Conservation (phyloP, 2,797 vertebrate genomes). For the Hoplostethus mediterraneus region DNA sequence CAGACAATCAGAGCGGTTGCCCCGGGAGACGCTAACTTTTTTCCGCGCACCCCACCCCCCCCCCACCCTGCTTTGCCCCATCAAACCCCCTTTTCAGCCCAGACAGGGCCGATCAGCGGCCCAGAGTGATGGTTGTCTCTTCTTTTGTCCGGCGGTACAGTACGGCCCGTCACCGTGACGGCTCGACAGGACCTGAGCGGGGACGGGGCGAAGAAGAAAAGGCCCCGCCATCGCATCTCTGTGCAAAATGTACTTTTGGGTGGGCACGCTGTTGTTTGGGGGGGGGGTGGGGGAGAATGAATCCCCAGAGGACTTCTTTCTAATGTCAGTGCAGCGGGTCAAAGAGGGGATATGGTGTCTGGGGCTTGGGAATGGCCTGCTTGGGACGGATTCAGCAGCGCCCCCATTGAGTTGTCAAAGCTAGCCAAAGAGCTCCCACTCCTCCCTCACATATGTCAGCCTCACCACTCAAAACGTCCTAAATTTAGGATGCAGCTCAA, state of each 20-base stretch:
- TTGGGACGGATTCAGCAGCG: slow-evolving; percentile 76
- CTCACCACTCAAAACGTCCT: slow-evolving; percentile 43
- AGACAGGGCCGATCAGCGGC: slow-evolving; percentile 83
- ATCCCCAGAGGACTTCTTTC: slow-evolving; percentile 78
- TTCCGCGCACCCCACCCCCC: slow-evolving; percentile 69
- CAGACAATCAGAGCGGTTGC: slow-evolving; percentile 87
- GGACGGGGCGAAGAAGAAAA: slow-evolving; percentile 68
- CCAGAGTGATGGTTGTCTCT: slow-evolving; percentile 87
- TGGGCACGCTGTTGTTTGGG: slow-evolving; percentile 76
- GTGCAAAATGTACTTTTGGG: slow-evolving; percentile 79
- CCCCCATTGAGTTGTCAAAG: slow-evolving; percentile 82
- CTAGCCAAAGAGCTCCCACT: slow-evolving; percentile 69
- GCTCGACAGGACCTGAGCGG: slow-evolving; percentile 75
- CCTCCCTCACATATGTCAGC: slow-evolving; percentile 77
- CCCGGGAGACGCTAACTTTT: slow-evolving; percentile 88
- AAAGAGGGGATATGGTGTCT: slow-evolving; percentile 78
- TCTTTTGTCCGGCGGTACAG: slow-evolving; percentile 85
- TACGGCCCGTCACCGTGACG: slow-evolving; percentile 82
- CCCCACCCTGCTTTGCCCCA: slow-evolving; percentile 73
- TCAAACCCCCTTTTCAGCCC: slow-evolving; percentile 85
- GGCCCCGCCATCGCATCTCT: slow-evolving; percentile 57
- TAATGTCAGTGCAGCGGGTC: slow-evolving; percentile 75
- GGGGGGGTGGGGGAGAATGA: slow-evolving; percentile 57
- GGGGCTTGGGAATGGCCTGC: slow-evolving; percentile 76
- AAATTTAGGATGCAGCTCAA: slow-evolving; percentile 47